Percentiles rank a stretch among this genome's conserved stretches.
phyloP scores from a whole-genome alignment of 2,113 vertebrate species.

The Spea multiplicata region DNA sequence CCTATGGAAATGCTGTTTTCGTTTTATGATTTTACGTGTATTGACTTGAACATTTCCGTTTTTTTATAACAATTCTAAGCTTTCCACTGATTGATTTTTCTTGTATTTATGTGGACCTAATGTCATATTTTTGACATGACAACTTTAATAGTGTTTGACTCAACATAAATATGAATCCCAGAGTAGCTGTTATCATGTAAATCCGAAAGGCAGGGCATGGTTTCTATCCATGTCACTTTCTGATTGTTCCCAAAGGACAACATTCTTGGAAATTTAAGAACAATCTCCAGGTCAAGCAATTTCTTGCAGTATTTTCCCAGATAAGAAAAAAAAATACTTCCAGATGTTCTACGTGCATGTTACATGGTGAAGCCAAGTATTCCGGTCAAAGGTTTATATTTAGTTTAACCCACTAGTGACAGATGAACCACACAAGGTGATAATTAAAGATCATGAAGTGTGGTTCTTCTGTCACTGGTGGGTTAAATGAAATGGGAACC shows the following conservation, averaged over 20 bases:
- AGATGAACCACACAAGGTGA: background rate
- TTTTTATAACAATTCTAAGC: background rate
- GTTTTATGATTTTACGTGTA: background rate
- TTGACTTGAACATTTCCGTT: background rate
- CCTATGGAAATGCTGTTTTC: too few species aligned
- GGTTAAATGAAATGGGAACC: too few species aligned
- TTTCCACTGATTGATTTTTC: conserved; percentile 7
- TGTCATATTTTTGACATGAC: conserved; percentile 16
- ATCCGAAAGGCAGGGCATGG: conserved; percentile 17
- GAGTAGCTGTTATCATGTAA: conserved; percentile 13
- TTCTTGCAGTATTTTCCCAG: background rate
- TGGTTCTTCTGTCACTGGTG: background rate
- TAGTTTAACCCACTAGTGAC: background rate
- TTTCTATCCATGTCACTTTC: background rate
- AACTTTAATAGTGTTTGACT: conserved; percentile 22
- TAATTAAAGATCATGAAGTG: background rate
- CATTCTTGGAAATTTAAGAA: background rate
- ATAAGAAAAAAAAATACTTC: conserved; percentile 10
- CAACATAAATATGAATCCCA: conserved; percentile 17
- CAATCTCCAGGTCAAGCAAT: conserved; percentile 7
- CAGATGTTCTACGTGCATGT: background rate
- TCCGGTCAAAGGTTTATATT: background rate
- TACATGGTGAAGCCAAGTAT: background rate
- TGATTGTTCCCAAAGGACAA: background rate
- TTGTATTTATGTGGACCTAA: background rate